Conservation (phyloP, 2,797 vertebrate genomes). For the Pseudotriccus pelzelni region DNA sequence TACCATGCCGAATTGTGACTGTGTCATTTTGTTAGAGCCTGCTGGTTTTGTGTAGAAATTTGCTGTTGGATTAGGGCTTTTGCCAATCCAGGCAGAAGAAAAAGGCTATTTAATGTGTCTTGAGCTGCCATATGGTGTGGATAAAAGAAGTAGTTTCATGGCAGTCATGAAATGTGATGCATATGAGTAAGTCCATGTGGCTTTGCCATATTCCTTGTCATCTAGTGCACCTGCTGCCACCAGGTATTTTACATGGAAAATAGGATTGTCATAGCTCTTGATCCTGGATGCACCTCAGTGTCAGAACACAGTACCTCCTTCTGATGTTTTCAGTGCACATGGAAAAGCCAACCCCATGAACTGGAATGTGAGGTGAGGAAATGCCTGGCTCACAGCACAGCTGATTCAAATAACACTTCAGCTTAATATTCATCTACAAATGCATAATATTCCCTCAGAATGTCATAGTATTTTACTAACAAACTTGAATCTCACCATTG, state of each 20-base stretch:
- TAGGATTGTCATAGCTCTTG: neutral
- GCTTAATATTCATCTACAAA: neutral
- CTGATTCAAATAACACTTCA: neutral
- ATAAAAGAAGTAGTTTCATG: slow-evolving; percentile 32
- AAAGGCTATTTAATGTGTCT: slow-evolving; percentile 62
- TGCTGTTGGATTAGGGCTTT: slow-evolving; percentile 54
- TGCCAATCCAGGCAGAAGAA: slow-evolving; percentile 55
- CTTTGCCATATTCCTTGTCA: neutral
- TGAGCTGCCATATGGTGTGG: slow-evolving; percentile 57
- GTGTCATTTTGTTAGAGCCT: slow-evolving; percentile 62
- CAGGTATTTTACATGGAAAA: neutral
- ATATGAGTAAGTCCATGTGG: neutral
- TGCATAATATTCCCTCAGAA: neutral
- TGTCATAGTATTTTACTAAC: neutral
- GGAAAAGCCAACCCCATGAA: neutral
- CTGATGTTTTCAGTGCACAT: neutral
- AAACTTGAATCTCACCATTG: neutral
- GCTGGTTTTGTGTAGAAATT: slow-evolving; percentile 72
- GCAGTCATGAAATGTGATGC: slow-evolving; percentile 5
- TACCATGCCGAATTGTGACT: slow-evolving; percentile 68
- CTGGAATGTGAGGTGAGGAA: neutral
- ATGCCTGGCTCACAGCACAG: neutral
- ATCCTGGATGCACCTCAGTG: neutral
- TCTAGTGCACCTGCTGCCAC: neutral
- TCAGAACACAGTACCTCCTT: neutral